Evolutionary conservation across 2,113 vertebrate genomes (phyloP).

Genomic region (Neodon shergylaensis): DNA sequence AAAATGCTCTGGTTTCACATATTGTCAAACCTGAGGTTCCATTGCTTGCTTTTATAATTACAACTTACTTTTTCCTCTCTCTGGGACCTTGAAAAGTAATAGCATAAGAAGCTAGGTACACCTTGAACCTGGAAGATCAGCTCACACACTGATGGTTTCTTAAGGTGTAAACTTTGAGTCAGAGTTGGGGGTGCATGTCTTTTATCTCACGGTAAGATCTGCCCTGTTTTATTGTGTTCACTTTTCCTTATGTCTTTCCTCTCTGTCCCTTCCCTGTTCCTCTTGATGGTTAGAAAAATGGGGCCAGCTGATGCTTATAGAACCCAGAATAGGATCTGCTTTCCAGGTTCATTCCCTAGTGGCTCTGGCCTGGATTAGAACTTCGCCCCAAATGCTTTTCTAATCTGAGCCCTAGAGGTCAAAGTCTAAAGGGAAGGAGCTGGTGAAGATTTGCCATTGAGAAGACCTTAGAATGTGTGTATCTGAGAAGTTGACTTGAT

Average conservation of each 20-base stretch:
- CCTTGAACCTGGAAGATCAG: neutral
- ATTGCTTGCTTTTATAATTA: neutral
- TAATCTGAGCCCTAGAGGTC: neutral
- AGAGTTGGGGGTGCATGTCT: neutral
- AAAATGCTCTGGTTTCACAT: neutral
- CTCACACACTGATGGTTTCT: neutral
- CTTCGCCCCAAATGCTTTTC: neutral
- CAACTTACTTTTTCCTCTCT: slow-evolving; percentile 1
- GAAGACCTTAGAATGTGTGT: neutral
- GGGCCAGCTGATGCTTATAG: neutral
- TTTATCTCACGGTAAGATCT: neutral
- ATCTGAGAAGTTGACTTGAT: neutral
- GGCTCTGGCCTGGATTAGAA: neutral
- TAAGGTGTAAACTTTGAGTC: neutral
- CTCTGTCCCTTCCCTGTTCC: neutral
- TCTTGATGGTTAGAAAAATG: neutral
- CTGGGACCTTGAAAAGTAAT: neutral
- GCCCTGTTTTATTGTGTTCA: neutral
- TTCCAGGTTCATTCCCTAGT: neutral
- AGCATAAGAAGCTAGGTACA: neutral
- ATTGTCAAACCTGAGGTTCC: slow-evolving; percentile 2
- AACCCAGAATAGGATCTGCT: neutral
- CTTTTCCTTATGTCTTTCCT: neutral
- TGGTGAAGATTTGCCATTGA: neutral
- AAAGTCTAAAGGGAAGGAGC: neutral